Base-by-base conservation (phyloP, 2,797 vertebrate species). In the Sebastes paucispinis region DNA sequence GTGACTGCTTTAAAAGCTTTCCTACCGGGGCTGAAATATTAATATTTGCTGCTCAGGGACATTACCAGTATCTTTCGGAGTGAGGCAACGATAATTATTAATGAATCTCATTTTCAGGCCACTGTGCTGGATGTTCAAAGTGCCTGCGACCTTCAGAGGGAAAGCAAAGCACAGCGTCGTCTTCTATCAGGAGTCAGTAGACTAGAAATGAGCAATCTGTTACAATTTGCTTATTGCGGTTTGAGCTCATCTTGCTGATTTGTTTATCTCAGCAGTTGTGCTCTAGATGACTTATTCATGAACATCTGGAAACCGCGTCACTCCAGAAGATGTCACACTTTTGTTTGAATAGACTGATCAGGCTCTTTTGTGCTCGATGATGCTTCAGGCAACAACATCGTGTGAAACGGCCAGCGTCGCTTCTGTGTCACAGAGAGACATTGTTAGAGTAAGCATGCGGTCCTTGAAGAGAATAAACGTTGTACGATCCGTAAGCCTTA, bases 1-100 rank as follows among this genome's bases (percentile, higher is more conserved):
- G 82, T 82, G 86, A 85, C 85, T 83, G 80, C 86, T 94, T 90
- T 91, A 92, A 95, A 96, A 95, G 89, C 89, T 90, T 91, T 89
- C 80, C 83, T 74, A 80, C 73, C 4, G 29, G 77, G 72, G 77
- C 74, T 94, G 76, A 94, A 95, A 95, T 94, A 94, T 95, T 93
- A 87, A 95, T 94, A 90, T 90, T 90, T 85, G 81, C 89, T 90
- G 82, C 90, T 89, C 75, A 71, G 72, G 74, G 92, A 84, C 84
- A 87, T 94, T 92, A 87, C 79, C 78, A 87, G 84, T 83, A 83
- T 89, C 73, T 69, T 69, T 82, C 43, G 52, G 87, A 91, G 87
- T 69, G 85, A 89, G 77, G 87, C 86, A 76, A 73, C 24, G 69
- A 93, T 92, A 90, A 92, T 95, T 92, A 94, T 94, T 93, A 93